phyloP scores from a whole-genome alignment of 2,113 vertebrate genomes.

The Thryonomys swinderianus region DNA sequence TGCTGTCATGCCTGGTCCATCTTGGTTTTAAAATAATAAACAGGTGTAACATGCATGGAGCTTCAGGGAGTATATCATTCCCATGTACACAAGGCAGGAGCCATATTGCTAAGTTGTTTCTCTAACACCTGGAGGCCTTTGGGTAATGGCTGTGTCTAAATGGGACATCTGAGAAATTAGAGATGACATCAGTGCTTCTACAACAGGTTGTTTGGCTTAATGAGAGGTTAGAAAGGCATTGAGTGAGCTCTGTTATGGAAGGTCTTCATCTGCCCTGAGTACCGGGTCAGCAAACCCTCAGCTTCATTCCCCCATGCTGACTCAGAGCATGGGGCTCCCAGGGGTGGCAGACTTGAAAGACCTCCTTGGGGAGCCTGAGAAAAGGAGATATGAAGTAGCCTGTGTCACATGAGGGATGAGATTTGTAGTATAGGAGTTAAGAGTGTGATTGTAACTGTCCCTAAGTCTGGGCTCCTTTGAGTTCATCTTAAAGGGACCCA shows the following conservation, averaged over 20 bases:
- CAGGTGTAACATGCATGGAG: too few relatives aligned
- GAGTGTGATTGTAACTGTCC: background rate
- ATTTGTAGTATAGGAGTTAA: too few relatives aligned
- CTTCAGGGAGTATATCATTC: background rate
- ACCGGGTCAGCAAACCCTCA: background rate
- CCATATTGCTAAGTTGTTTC: background rate
- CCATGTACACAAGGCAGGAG: accelerated
- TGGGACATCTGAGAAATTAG: background rate
- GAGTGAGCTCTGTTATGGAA: accelerated
- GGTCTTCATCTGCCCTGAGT: background rate
- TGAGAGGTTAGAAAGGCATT: background rate
- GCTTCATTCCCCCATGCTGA: background rate
- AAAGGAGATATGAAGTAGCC: too few relatives aligned
- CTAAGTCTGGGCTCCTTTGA: too few relatives aligned
- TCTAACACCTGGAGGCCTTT: conserved; percentile 34
- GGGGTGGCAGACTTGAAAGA: background rate
- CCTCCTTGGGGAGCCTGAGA: background rate
- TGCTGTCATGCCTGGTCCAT: background rate
- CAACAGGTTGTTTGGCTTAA: background rate
- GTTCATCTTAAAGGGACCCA: background rate
- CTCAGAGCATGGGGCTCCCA: background rate
- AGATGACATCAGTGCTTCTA: background rate
- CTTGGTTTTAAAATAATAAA: background rate
- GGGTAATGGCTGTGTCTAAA: conserved; percentile 11
- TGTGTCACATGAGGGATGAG: background rate